Percentiles rank a stretch among this genome's conserved stretches.
Evolutionary conservation across 2,797 vertebrate species (phyloP).

Genomic region (Typhlichthys eigenmanni): DNA sequence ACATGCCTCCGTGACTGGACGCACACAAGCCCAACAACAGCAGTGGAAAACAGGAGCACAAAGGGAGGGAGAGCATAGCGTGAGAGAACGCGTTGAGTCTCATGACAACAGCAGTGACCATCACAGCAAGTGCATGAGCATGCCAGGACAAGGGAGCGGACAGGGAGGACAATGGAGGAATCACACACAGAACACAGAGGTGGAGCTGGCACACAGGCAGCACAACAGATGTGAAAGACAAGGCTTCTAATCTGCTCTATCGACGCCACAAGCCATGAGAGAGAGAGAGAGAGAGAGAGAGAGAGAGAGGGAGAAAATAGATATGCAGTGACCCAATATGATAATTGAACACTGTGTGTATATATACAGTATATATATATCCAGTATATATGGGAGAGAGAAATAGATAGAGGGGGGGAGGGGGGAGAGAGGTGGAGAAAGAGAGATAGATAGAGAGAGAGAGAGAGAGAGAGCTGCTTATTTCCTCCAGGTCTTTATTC

Average conservation of each 20-base stretch:
- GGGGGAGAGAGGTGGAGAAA: too few relatives aligned
- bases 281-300: background rate
- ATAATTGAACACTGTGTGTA: background rate
- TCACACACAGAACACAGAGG: conserved; percentile 9
- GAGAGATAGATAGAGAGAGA: conserved; percentile 43
- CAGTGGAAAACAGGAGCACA: background rate
- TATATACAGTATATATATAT: conserved; percentile 3
- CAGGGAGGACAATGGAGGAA: background rate
- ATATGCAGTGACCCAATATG: background rate
- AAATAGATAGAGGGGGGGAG: too few relatives aligned
- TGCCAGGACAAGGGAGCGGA: conserved; percentile 62
- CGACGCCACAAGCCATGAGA: background rate
- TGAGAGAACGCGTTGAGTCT: conserved; percentile 3
- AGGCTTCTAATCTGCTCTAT: background rate
- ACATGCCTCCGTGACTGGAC: background rate
- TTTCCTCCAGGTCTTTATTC: conserved; percentile 67
- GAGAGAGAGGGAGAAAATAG: background rate
- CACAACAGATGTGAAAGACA: background rate
- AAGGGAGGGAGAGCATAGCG: background rate
- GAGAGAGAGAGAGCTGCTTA: background rate
- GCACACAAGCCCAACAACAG: conserved; percentile 10
- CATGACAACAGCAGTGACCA: conserved; percentile 34
- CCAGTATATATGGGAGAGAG: too few relatives aligned
- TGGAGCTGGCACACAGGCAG: conserved; percentile 6
- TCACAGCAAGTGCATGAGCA: conserved; percentile 46